Evolutionary conservation across 1,140 invertebrate species (phyloP).

Genomic region (Hycleus cichorii): DNA sequence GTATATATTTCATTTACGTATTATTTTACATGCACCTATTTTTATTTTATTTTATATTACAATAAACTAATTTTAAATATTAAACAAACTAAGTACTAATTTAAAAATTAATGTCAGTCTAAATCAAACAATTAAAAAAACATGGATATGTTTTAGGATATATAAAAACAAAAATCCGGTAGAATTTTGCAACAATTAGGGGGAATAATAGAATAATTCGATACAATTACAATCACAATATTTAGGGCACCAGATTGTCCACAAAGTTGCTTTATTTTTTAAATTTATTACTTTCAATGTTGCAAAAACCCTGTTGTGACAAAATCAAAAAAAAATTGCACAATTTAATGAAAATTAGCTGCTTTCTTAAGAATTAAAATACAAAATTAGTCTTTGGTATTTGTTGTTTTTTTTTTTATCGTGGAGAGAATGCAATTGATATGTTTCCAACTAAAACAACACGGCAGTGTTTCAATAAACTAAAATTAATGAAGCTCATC

Average conservation of each 20-base stretch:
- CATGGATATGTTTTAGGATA: constrained; percentile 2
- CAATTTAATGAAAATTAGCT: constrained; percentile 10
- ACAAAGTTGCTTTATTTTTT: neutral
- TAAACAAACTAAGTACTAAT: constrained; percentile 10
- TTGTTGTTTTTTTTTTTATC: neutral
- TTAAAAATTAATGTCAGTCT: neutral
- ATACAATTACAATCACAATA: constrained; percentile 10
- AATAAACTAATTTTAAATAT: neutral
- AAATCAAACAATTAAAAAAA: constrained; percentile 1
- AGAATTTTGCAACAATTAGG: neutral
- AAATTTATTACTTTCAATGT: neutral
- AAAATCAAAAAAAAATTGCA: neutral
- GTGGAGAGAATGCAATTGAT: no score
- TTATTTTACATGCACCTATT: constrained; percentile 6
- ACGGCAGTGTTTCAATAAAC: no score
- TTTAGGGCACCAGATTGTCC: constrained; percentile 13
- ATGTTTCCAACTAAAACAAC: no score
- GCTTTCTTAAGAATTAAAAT: neutral
- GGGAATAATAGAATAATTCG: no score
- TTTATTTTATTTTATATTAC: neutral
- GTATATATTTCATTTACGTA: constrained; percentile 13
- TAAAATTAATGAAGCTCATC: no score
- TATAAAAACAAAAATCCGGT: neutral
- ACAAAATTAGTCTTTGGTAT: constrained; percentile 5
- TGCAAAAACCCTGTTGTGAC: constrained; percentile 2